Base-by-base conservation (phyloP, 1,140 invertebrate genomes). In the Drosophila micromelanica region DNA sequence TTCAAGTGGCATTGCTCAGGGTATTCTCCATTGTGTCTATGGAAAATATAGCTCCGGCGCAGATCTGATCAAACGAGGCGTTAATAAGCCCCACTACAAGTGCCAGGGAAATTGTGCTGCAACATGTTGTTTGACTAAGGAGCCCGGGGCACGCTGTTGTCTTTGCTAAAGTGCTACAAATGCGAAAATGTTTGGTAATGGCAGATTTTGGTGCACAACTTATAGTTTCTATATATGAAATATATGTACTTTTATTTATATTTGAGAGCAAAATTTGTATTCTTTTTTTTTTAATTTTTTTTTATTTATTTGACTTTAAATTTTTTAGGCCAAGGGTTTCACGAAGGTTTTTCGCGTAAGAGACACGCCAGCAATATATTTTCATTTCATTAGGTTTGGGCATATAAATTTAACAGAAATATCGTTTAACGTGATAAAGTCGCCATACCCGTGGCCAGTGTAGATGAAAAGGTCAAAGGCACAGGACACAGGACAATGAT, bases 41-140 rank as follows among this genome's bases (percentile, higher is more conserved):
- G 13, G 11, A 30, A 54, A 52, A 54, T 63, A 54, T 37, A 7
- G 35, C 20, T 48, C 11, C 20, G 7, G 27, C 49, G n/a, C n/a
- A 52, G 27, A 59, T 42, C 68, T 63, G 60, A 48, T 52, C 57
- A 65, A 63, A 15, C 78, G 74, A 71, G 80, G 75, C 82, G 81
- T 85, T 85, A 86, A 85, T 85, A 85, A 85, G 81, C 78, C 40
- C 20, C 9, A 23, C 23, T 20, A 38, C 51, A 65, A 72, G 62
- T 46, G 48, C 3, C 15, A 11, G 12, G 3, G 1, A 12, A 46
- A 13, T 49, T 52, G 20, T 61, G 11, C 45, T 43, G 54, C 40
- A 61, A 67, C 43, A 57, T 55, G 32, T 57, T 43, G 37, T 27
- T 27, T 6, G 27, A 27, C 23, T 27, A 27, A 1, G 23, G 23